Evolutionary conservation across 1,140 invertebrate species (phyloP), one percentile per base, ranked within the genome.

Genomic region (Trachymyrmex septentrionalis): DNA sequence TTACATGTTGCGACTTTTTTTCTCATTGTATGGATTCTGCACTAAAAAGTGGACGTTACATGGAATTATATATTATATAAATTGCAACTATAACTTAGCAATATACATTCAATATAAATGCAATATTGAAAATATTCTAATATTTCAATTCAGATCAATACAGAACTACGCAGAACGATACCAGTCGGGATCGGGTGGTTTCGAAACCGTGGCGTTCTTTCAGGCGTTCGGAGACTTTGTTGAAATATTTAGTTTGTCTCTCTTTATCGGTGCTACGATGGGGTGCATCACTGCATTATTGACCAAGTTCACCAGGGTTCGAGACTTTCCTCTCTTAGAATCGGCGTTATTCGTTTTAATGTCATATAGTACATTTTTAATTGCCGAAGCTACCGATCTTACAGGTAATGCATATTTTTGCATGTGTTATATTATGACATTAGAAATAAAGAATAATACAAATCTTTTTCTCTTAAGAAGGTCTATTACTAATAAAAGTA

Each of bases 281-380:
- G 99, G 99, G 9, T 98, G 98, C 94, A 95, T 98, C 57, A 99
- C 98, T 50, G 98, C 99, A 93, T 96, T 99, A 92, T 96, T 99
- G 94, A 99, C 99, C 0, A 99, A 99, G 96, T 99, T 99, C 95
- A 99, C 99, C 0, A 96, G 98, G 87, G 97, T 99, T 14, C 96
- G 97, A 71, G 99, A 99, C 92, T 99, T 99, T 96, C 99, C 99
- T 0, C 95, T 99, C n/a, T 95, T 99, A 86, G 99, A 99, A 95
- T 99, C 98, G 0, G 98, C 98, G 0, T 96, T 99, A 21, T 99
- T 99, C 95, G 98, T 99, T 50, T 96, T 99, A 19, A 99, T 99
- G 98, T 99, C 99, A 0, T 99, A 99, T 94, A 98, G 98, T 88
- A 99, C 99, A 67, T 99, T 99, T 94, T 96, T 99, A 44, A 98